Base-by-base conservation (phyloP, 2,113 vertebrate genomes). In the Laticauda colubrina region DNA sequence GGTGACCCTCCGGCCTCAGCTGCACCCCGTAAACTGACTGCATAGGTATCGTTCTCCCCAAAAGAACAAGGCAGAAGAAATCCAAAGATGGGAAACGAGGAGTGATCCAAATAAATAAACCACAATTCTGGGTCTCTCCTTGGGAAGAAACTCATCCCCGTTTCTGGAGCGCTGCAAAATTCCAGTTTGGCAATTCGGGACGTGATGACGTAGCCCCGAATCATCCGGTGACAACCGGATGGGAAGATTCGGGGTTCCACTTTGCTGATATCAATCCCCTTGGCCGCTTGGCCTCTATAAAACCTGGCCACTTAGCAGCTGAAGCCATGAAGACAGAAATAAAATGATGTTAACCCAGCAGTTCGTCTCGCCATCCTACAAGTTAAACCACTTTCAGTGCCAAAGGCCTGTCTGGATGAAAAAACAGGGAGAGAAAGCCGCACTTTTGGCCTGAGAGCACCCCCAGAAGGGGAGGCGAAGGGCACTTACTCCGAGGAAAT, bases 21-120 rank as follows among this genome's bases (percentile, higher is more conserved):
- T 0, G 4, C 64, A 7, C n/a, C 64, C 12, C 29, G 0, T n/a
- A 5, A 14, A 51, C 11, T 0, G 10, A n/a, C 11, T 6, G 12
- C 29, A 0, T 15, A 69, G 14, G 12, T 29, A 29, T n/a, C 29
- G 14, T 69, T n/a, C 29, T n/a, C 61, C 29, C 61, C 64, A 5
- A n/a, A n/a, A 15, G 29, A 15, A 5, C 29, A 34, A 75, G 64
- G 64, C 2, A 2, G 29, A 15, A 15, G n/a, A 18, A 34, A 5
- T 15, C 12, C 12, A n/a, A 34, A n/a, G 29, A 15, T 12, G 15
- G 14, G 64, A 75, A 75, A 69, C 11, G 11, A n/a, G 61, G 61
- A n/a, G 11, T n/a, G 14, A 7, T 3, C 24, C 26, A 26, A 61
- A 61, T 61, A 61, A 15, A 69, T 2, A 5, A 56, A 14, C 29